Evolutionary conservation across 1,140 invertebrate species (phyloP).

Genomic region (Elymnias hypermnestra): DNA sequence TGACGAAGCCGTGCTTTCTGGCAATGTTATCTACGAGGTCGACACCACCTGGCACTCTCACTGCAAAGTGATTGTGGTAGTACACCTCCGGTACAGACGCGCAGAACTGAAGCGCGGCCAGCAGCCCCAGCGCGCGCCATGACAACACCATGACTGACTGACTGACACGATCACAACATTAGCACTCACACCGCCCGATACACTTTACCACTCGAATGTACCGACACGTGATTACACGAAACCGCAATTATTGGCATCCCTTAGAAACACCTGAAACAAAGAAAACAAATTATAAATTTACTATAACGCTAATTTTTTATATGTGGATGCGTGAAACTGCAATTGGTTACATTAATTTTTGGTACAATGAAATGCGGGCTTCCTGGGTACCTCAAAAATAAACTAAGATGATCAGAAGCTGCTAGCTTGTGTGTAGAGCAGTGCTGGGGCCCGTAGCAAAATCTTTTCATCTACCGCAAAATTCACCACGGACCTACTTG

Average conservation of each 20-base stretch:
- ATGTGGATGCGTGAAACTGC: no score
- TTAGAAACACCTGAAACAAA: conserved; percentile 22
- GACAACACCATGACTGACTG: conserved; percentile 47
- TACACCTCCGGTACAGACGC: conserved; percentile 50
- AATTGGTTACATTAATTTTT: no score
- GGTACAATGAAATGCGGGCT: no score
- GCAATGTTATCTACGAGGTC: conserved; percentile 79
- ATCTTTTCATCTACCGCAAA: no score
- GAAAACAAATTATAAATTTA: not conserved
- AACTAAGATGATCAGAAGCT: no score
- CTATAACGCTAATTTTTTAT: conserved; percentile 25
- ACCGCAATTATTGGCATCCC: conserved; percentile 16
- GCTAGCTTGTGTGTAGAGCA: no score
- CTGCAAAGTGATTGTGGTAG: conserved; percentile 88
- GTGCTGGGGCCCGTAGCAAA: no score
- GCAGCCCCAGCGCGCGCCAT: conserved; percentile 61
- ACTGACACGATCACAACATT: conserved; percentile 34
- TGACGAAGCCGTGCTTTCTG: conserved; percentile 82
- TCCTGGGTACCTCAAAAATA: no score
- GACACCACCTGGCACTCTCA: conserved; percentile 81
- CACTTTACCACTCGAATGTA: conserved; percentile 21
- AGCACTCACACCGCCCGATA: conserved; percentile 32
- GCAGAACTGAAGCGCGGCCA: conserved; percentile 41
- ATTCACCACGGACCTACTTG: no score
- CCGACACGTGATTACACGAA: conserved; percentile 7